phyloP scores from a whole-genome alignment of 2,888 invertebrate species.

The Hemistola chrysoprasaria region DNA sequence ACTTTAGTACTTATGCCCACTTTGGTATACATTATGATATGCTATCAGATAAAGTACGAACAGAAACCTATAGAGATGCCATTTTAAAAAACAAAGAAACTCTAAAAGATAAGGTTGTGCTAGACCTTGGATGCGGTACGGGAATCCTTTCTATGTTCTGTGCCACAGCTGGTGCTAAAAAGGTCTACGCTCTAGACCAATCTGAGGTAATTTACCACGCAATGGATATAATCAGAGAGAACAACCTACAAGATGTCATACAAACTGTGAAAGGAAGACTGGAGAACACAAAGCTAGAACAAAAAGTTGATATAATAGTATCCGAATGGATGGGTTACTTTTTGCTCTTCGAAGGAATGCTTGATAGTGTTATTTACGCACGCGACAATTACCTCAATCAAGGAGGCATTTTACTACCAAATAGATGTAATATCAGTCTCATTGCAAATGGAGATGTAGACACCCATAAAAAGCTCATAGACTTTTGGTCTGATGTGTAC shows the following conservation, averaged over 20 bases:
- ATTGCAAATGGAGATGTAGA: slow-evolving; percentile 90
- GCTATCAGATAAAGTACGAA: slow-evolving; percentile 94
- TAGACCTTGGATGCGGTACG: slow-evolving; percentile 99
- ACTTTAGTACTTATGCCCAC: slow-evolving; percentile 93
- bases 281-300: slow-evolving; percentile 90
- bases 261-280: slow-evolving; percentile 92
- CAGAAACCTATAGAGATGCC: slow-evolving; percentile 93
- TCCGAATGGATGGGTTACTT: slow-evolving; percentile 99
- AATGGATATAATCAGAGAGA: slow-evolving; percentile 96
- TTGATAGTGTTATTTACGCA: slow-evolving; percentile 95
- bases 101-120: slow-evolving; percentile 89
- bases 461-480: slow-evolving; percentile 87
- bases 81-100: slow-evolving; percentile 87
- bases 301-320: slow-evolving; percentile 94
- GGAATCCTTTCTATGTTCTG: slow-evolving; percentile 99
- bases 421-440: slow-evolving; percentile 91
- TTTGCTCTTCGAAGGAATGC: slow-evolving; percentile 97
- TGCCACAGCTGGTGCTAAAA: slow-evolving; percentile 95
- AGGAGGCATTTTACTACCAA: slow-evolving; percentile 91
- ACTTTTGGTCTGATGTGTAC: slow-evolving; percentile 96
- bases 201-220: slow-evolving; percentile 98
- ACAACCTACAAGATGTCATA: slow-evolving; percentile 87
- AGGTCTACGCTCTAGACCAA: slow-evolving; percentile 96
- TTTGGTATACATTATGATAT: slow-evolving; percentile 97
- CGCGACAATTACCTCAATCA: slow-evolving; percentile 90